A percentile compares a stretch with the other conserved stretches of the same genome.
Evolutionary conservation across 2,888 invertebrate species (phyloP).

Genomic region (Andrena bucephala): DNA sequence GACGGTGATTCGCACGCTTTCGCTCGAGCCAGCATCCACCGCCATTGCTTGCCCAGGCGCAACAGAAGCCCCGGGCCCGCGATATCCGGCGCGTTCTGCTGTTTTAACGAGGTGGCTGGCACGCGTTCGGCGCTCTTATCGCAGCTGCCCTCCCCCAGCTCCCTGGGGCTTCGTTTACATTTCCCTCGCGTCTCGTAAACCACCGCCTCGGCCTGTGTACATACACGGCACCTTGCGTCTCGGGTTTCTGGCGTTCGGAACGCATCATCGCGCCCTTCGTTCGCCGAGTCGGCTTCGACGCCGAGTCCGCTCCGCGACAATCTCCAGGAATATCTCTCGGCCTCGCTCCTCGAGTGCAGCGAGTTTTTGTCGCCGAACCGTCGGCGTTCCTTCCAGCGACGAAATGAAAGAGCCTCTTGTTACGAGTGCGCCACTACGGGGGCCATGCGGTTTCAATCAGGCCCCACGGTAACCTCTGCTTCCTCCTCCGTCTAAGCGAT

Average conservation of each 20-base stretch:
- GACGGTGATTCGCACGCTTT: constrained; percentile 26
- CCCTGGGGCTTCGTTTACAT: constrained; percentile 41
- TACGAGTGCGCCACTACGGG: constrained; percentile 52
- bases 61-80: constrained; percentile 39
- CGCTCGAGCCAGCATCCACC: neutral
- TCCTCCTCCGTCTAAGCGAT: neutral
- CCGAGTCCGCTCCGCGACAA: constrained; percentile 9
- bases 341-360: neutral
- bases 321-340: neutral
- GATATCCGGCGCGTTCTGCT: constrained; percentile 63
- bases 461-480: constrained; percentile 15
- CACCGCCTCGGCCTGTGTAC: neutral
- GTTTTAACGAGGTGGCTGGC: constrained; percentile 59
- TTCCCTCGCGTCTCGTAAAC: constrained; percentile 44
- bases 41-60: constrained; percentile 16
- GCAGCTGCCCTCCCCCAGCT: constrained; percentile 21
- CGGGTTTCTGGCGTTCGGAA: neutral
- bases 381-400: constrained; percentile 33
- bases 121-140: constrained; percentile 36
- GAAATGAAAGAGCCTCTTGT: constrained; percentile 82
- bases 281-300: neutral
- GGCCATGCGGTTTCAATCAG: constrained; percentile 55
- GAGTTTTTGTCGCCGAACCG: constrained; percentile 49
- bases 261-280: neutral
- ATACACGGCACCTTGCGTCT: constrained; percentile 8